phyloP scores from a whole-genome alignment of 2,113 vertebrate genomes.

The Dipodomys merriami region DNA sequence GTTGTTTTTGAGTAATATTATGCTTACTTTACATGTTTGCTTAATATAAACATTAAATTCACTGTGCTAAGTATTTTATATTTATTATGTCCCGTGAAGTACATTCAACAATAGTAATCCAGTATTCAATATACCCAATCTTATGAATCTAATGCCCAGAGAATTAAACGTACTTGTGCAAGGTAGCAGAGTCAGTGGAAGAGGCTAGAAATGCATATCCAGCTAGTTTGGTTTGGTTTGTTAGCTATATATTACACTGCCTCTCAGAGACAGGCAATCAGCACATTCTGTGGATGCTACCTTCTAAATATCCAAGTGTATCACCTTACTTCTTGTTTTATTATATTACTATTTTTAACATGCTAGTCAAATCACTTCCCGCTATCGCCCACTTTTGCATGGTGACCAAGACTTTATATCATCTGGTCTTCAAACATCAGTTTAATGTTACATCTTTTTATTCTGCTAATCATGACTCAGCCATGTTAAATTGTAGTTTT shows the following conservation, averaged over 20 bases:
- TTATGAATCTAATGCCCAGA: background rate
- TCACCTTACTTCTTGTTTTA: background rate
- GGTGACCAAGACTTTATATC: background rate
- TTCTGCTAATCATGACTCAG: background rate
- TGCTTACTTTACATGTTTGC: background rate
- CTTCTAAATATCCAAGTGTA: background rate
- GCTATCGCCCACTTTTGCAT: background rate
- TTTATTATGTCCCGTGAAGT: background rate
- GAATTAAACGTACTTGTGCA: background rate
- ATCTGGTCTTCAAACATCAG: background rate
- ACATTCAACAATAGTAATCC: background rate
- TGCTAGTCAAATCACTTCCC: background rate
- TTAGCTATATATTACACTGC: background rate
- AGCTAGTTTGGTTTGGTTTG: background rate
- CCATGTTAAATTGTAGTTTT: slow-evolving; percentile 10
- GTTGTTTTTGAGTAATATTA: background rate
- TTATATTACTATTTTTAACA: slow-evolving; percentile 31
- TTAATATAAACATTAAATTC: background rate
- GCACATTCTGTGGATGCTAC: background rate
- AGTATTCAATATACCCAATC: background rate
- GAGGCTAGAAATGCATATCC: background rate
- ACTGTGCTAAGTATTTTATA: background rate
- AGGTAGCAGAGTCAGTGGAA: background rate
- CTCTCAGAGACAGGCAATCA: background rate
- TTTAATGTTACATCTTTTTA: background rate